Conservation (phyloP, 23 tunicate species). For the Clavelina lepadiformis region DNA sequence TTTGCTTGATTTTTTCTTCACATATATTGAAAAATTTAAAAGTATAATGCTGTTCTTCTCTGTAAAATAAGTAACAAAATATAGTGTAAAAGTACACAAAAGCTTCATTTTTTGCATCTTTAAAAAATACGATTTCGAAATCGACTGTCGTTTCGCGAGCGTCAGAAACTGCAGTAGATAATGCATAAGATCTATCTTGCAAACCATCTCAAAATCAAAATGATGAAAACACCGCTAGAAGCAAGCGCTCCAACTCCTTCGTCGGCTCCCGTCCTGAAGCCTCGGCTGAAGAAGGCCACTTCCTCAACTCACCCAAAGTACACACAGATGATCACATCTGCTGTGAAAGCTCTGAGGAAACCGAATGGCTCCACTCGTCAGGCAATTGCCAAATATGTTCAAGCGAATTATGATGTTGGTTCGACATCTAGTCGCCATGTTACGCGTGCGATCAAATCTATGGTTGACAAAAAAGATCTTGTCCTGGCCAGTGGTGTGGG, state of each 20-base stretch:
- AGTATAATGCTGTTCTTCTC: too few relatives aligned
- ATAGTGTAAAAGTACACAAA: too few relatives aligned
- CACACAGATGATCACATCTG: slow-evolving; percentile 66
- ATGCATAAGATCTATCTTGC: background rate
- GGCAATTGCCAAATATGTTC: slow-evolving; percentile 64
- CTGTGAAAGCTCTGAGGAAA: slow-evolving; percentile 52
- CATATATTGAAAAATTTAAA: too few relatives aligned
- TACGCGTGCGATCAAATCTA: slow-evolving; percentile 43
- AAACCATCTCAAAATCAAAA: background rate
- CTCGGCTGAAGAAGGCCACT: slow-evolving; percentile 19
- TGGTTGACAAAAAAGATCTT: slow-evolving; percentile 45
- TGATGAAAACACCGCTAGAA: background rate
- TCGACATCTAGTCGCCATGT: slow-evolving; percentile 16
- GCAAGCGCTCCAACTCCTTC: slow-evolving; percentile 55
- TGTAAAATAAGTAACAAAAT: too few relatives aligned
- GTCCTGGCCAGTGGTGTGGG: slow-evolving; percentile 64
- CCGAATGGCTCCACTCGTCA: slow-evolving; percentile 72
- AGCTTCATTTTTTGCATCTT: too few relatives aligned
- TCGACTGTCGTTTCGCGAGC: slow-evolving; percentile 22
- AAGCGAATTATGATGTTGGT: slow-evolving; percentile 39
- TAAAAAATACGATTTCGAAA: too few relatives aligned
- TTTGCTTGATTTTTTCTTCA: too few relatives aligned
- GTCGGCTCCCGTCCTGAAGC: slow-evolving; percentile 38
- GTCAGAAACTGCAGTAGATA: background rate
- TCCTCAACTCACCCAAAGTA: slow-evolving; percentile 46